Conservation (phyloP, 2,888 invertebrate species). For the Drosophila villosipedis region DNA sequence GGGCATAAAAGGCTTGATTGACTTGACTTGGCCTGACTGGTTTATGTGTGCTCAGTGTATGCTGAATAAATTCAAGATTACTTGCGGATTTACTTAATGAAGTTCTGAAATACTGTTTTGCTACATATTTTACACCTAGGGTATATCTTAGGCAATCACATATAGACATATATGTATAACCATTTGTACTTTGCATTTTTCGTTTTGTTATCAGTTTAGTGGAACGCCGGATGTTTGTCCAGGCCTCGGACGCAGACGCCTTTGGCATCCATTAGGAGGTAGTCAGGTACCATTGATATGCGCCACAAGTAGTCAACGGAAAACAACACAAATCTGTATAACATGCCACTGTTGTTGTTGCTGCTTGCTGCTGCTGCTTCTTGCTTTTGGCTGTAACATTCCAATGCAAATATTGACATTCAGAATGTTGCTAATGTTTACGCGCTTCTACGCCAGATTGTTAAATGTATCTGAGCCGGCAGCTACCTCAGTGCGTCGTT, state of each 20-base stretch:
- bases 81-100: background rate
- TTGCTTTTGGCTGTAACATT: slow-evolving; percentile 49
- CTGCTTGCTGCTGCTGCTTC: slow-evolving; percentile 26
- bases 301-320: slow-evolving; percentile 50
- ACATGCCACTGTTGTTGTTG: slow-evolving; percentile 20
- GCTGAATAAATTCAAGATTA: background rate
- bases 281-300: slow-evolving; percentile 59
- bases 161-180: too few relatives aligned
- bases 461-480: slow-evolving; percentile 49
- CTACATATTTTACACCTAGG: background rate
- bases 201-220: slow-evolving; percentile 48
- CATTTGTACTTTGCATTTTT: slow-evolving; percentile 37
- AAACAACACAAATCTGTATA: slow-evolving; percentile 37
- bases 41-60: background rate
- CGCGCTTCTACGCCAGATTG: slow-evolving; percentile 52
- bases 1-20: background rate
- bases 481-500: slow-evolving; percentile 70
- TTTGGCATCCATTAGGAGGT: slow-evolving; percentile 37
- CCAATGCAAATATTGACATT: slow-evolving; percentile 72
- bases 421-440: slow-evolving; percentile 62
- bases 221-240: slow-evolving; percentile 63
- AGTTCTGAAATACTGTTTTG: background rate
- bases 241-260: slow-evolving; percentile 31
- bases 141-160: slow-evolving; percentile 1
- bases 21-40: background rate